These are phyloP conservation scores for Eulemur coronatus DNA, from an alignment of 2,797 vertebrate genomes.

Conservation along the genomic window DNA sequence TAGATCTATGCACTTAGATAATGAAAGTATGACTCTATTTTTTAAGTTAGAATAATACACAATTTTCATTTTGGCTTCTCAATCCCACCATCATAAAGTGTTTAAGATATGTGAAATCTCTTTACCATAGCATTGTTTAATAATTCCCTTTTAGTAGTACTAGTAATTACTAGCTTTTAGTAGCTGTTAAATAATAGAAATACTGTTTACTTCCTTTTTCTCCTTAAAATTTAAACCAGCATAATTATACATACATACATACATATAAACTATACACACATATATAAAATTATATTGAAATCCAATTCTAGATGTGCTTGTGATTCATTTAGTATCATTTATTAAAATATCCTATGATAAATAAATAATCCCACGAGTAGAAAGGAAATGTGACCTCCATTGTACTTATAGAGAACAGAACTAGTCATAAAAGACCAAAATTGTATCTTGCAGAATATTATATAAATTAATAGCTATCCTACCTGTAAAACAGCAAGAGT, in stretches of 20 bases:
- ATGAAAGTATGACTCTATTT: background rate
- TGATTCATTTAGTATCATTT: background rate
- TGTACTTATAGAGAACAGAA: background rate
- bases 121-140: background rate
- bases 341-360: background rate
- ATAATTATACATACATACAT: background rate
- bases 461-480: background rate
- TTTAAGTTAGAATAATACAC: background rate
- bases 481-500: background rate
- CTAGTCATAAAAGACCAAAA: background rate
- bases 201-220: background rate
- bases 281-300: background rate
- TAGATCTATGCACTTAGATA: background rate
- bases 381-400: background rate
- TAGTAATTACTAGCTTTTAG: too few species aligned
- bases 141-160: background rate
- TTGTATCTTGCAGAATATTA: background rate
- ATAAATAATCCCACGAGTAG: background rate
- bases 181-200: background rate
- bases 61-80: background rate
- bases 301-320: background rate
- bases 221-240: background rate
- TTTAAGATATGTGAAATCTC: background rate
- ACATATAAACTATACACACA: background rate
- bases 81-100: background rate